These are phyloP conservation scores for Nezara viridula DNA, from an alignment of 2,888 invertebrate genomes.

Conservation along the genomic window DNA sequence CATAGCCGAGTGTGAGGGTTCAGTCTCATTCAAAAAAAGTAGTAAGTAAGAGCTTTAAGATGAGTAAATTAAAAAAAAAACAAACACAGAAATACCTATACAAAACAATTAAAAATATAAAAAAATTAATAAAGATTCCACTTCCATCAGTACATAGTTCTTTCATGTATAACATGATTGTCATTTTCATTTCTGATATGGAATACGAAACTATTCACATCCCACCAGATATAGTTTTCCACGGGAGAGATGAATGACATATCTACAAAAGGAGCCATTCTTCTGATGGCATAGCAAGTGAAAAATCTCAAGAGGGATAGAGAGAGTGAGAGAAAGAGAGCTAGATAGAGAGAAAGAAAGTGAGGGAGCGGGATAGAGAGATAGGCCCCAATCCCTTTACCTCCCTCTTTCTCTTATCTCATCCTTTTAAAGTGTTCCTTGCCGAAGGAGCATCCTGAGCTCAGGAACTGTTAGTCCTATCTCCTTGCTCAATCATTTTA, in stretches of 20 bases:
- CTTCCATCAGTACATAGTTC: too few species aligned
- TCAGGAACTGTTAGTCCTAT: not conserved
- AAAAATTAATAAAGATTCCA: too few species aligned
- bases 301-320: not conserved
- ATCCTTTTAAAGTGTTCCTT: slow-evolving; percentile 12
- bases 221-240: too few species aligned
- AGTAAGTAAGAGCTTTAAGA: too few species aligned
- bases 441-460: not conserved
- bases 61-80: too few species aligned
- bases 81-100: too few species aligned
- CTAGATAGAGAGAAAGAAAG: not conserved
- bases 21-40: too few species aligned
- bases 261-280: not conserved
- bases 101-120: too few species aligned
- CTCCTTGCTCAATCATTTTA: not conserved
- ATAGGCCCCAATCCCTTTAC: not conserved
- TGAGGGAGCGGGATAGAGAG: not conserved
- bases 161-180: too few species aligned
- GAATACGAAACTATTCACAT: too few species aligned
- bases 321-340: not conserved
- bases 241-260: not conserved
- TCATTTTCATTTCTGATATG: too few species aligned
- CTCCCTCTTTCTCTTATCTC: slow-evolving; percentile 5
- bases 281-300: slow-evolving; percentile 3
- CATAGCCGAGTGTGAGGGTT: too few species aligned